Conservation (phyloP, 2,113 vertebrate species). For the Leptocoma aspasia region DNA sequence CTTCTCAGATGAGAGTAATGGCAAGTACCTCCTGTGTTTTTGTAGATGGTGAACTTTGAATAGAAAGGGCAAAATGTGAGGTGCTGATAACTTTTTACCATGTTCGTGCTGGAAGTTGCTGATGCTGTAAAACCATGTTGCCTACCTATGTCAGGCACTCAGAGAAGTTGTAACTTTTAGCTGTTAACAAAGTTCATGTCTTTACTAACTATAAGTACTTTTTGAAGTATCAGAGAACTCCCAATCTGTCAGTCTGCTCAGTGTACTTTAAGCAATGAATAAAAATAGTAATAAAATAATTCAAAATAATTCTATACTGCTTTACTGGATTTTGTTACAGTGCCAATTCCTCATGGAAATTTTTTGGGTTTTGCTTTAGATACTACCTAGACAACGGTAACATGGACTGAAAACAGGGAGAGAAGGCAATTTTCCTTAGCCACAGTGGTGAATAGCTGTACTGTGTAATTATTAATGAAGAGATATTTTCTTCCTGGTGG, state of each 20-base stretch:
- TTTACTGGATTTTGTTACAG: background rate
- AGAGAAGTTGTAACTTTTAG: background rate
- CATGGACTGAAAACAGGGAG: background rate
- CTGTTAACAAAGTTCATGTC: background rate
- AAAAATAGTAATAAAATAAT: background rate
- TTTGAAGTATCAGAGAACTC: background rate
- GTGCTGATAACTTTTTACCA: background rate
- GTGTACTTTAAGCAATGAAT: background rate
- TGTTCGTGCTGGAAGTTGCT: background rate
- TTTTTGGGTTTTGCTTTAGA: background rate
- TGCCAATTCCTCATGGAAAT: background rate
- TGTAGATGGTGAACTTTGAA: background rate
- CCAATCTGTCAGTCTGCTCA: background rate
- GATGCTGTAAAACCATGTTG: background rate
- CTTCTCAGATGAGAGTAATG: background rate
- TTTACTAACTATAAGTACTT: background rate
- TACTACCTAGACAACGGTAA: background rate
- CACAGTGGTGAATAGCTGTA: background rate
- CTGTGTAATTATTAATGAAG: accelerated
- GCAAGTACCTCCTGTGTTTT: background rate
- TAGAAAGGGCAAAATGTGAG: background rate
- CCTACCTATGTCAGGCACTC: background rate
- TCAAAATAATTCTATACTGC: background rate
- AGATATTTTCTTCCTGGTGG: background rate
- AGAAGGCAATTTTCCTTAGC: background rate